Evolutionary conservation across 53 echinoderm and acorn worm species (phyloP).

Genomic region (Luidia sarsii): DNA sequence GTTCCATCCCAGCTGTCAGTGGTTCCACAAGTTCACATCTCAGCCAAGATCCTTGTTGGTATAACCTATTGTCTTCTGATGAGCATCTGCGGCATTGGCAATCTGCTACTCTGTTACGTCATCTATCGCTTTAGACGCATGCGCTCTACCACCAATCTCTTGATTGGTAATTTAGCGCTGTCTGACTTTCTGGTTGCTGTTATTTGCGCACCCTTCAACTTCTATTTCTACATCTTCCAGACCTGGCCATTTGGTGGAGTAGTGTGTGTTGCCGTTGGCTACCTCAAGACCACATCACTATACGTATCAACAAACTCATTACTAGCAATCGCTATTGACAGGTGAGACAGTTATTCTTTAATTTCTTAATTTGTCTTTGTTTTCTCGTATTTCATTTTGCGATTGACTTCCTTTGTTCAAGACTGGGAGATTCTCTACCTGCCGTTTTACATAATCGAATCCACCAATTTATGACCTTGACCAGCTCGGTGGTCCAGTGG

Average conservation of each 20-base stretch:
- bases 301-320: conserved; percentile 95
- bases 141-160: conserved; percentile 89
- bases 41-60: conserved; percentile 66
- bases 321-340: conserved; percentile 92
- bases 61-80: conserved; percentile 83
- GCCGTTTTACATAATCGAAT: too few species aligned
- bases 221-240: conserved; percentile 79
- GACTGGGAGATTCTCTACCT: too few species aligned
- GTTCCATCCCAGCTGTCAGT: neutral
- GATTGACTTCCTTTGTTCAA: too few species aligned
- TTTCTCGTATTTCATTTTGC: too few species aligned
- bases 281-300: conserved; percentile 82
- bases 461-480: too few species aligned
- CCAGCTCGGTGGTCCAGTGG: too few species aligned
- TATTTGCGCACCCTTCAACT: conserved; percentile 90
- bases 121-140: conserved; percentile 86
- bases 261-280: conserved; percentile 82
- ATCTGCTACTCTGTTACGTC: conserved; percentile 86
- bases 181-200: conserved; percentile 92
- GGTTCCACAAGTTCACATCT: conserved; percentile 30
- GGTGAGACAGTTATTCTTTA: conserved; percentile 48
- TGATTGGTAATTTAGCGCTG: conserved; percentile 91
- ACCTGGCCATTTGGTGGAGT: conserved; percentile 88
- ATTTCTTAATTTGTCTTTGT: too few species aligned
- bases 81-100: conserved; percentile 83